Conservation (phyloP, 2,888 invertebrate species). For the Mantis religiosa region DNA sequence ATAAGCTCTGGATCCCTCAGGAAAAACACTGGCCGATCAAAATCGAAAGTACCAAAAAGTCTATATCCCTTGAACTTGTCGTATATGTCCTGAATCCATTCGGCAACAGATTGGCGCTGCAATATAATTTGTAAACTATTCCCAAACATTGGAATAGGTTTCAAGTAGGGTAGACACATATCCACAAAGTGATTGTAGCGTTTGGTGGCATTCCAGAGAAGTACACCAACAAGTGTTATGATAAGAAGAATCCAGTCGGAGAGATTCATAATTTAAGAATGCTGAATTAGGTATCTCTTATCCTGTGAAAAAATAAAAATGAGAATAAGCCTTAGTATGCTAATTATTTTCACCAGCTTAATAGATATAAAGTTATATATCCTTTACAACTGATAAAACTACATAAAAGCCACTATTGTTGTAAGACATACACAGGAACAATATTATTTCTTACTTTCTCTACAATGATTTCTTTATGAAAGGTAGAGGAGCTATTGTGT, state of each 20-base stretch:
- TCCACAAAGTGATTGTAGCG: not conserved
- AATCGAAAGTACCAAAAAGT: not conserved
- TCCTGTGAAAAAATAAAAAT: not conserved
- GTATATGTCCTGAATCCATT: not conserved
- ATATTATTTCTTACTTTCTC: no score
- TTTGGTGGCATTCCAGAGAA: not conserved
- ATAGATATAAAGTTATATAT: no score
- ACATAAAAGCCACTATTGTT: no score
- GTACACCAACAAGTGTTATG: not conserved
- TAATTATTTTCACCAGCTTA: no score
- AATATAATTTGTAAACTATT: conserved; percentile 44
- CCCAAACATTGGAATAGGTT: conserved; percentile 42
- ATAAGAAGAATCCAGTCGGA: not conserved
- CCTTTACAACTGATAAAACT: no score
- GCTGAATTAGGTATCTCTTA: not conserved
- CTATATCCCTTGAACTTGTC: not conserved
- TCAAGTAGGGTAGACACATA: not conserved
- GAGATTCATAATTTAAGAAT: not conserved
- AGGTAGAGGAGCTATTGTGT: no score
- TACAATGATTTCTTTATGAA: no score
- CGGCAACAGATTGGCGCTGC: conserved; percentile 31
- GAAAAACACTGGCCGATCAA: not conserved
- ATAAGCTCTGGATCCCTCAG: conserved; percentile 24
- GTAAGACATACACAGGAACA: no score
- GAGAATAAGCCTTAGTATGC: not conserved